Evolutionary conservation across 2,113 vertebrate species (phyloP), one percentile per base, ranked within the genome.

Genomic region (Boulengeromyrus knoepffleri): DNA sequence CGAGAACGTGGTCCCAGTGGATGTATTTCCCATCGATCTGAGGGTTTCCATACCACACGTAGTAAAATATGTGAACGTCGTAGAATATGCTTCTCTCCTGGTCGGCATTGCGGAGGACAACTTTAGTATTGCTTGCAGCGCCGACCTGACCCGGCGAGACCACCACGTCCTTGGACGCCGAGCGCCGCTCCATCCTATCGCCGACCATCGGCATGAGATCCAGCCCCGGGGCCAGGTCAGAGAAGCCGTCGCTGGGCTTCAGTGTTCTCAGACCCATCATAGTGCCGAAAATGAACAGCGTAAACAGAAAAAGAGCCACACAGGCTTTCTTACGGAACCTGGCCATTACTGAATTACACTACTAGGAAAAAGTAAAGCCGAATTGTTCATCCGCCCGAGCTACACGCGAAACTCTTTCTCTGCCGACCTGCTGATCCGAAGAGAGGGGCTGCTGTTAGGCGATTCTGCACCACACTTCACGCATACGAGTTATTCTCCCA

Each of bases 61-160:
- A 98, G 93, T 98, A 98, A 93, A 98, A 98, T 91, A 97, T 96
- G 92, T 98, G 97, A 3, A 98, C 95, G 88, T 97, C 97, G 12
- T 96, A 96, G 92, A 97, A 97, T 0, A 97, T 96, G 21, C 95
- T 95, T 91, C 95, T 95, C 0, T 96, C 96, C 0, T 94, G 42
- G 77, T 94, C 95, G 0, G 96, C 94, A 47, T 93, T 93, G 88
- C 94, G 95, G 47, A 96, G 95, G 0, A 96, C 95, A 19, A 96
- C 95, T 85, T 96, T 96, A 0, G 96, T 96, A 88, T 97, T 95
- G 53, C 95, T 93, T 24, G 92, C 93, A 27, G 91, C 90, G 87
- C 91, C 94, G n/a, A 93, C 91, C 83, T 93, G 95, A 21, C 92
- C 93, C 3, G 95, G 94, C 3, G 94, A 93, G 58, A 91, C 94